Percentiles rank a stretch among this genome's conserved stretches.
Conservation (phyloP, 2,113 vertebrate genomes). For the Corvus hawaiiensis region DNA sequence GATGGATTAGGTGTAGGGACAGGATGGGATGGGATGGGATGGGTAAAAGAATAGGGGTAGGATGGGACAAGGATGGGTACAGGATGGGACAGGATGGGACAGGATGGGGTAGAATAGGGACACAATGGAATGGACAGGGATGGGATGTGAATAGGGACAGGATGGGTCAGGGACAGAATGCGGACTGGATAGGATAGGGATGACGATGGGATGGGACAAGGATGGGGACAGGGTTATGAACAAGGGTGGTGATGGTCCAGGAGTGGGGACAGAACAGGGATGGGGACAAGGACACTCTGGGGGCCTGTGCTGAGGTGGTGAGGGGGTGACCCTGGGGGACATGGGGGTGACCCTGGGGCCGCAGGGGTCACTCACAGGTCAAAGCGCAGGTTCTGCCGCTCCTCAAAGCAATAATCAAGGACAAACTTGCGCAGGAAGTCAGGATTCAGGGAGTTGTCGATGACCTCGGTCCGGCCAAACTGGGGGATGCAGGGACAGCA, state of each 20-base stretch:
- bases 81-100: no score
- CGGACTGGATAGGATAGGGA: neutral
- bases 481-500: neutral
- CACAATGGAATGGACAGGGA: neutral
- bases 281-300: neutral
- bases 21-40: neutral
- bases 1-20: neutral
- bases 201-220: neutral
- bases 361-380: conserved; percentile 84
- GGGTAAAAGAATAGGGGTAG: neutral
- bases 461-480: conserved; percentile 93
- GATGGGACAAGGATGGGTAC: neutral
- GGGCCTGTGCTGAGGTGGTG: neutral
- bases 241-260: neutral
- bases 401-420: conserved; percentile 93
- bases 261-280: neutral
- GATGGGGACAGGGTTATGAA: neutral
- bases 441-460: conserved; percentile 92
- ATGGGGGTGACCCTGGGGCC: no score
- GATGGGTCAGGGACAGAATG: neutral
- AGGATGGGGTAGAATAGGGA: neutral
- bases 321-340: neutral
- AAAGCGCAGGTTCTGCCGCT: conserved; percentile 94
- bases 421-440: conserved; percentile 95
- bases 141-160: neutral